Conservation (phyloP, 1,140 invertebrate genomes). For the Nixonia krombeini region DNA sequence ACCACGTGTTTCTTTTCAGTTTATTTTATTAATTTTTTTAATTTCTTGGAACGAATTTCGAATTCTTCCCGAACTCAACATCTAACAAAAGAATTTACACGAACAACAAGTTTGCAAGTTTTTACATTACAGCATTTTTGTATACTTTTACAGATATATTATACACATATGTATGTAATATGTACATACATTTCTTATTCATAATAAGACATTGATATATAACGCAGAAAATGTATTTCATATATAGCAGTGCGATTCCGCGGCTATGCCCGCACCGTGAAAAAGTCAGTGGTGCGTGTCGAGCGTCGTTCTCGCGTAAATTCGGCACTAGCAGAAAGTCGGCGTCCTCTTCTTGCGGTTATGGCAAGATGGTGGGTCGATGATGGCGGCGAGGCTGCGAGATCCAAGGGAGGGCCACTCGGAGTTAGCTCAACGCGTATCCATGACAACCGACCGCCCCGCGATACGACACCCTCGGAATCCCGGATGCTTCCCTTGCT, state of each 20-base stretch:
- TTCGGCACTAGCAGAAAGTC: conserved; percentile 42
- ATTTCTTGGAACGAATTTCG: too few species aligned
- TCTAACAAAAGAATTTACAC: too few species aligned
- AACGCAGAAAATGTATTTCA: not conserved
- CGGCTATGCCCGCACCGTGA: conserved; percentile 11
- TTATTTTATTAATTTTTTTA: too few species aligned
- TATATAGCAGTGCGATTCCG: not conserved
- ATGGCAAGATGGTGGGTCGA: conserved; percentile 72
- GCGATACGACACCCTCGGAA: conserved; percentile 61
- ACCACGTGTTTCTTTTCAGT: too few species aligned
- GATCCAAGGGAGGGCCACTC: conserved; percentile 35
- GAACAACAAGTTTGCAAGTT: too few species aligned
- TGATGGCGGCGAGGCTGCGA: conserved; percentile 65
- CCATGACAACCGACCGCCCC: conserved; percentile 72
- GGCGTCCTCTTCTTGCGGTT: conserved; percentile 44
- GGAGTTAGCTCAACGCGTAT: conserved; percentile 61
- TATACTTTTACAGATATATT: too few species aligned
- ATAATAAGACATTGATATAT: too few species aligned
- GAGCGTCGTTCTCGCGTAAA: conserved; percentile 30
- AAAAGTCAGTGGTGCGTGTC: conserved; percentile 23
- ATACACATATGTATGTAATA: too few species aligned
- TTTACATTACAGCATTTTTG: too few species aligned
- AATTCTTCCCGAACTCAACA: too few species aligned
- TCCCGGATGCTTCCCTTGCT: conserved; percentile 60
- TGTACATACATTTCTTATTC: too few species aligned